These are phyloP conservation scores for Cephonodes hylas DNA, from an alignment of 2,888 invertebrate genomes.

Conservation along the genomic window DNA sequence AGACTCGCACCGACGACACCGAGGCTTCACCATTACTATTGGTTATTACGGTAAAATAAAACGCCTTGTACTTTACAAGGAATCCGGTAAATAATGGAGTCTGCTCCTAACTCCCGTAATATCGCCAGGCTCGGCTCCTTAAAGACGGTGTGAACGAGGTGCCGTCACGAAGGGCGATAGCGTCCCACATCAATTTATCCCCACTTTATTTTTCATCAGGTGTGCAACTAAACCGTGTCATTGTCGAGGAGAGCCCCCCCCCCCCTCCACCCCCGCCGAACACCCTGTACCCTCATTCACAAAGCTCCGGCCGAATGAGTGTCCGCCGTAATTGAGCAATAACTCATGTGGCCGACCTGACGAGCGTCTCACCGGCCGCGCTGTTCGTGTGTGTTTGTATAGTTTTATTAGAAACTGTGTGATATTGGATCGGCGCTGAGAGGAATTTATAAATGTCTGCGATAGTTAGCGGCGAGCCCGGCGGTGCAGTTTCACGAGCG, in stretches of 20 bases:
- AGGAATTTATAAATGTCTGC: not conserved
- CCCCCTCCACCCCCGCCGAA: not conserved
- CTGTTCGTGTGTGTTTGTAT: not conserved
- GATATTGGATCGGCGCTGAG: not conserved
- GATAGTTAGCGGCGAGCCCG: not conserved
- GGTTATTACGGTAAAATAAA: not conserved
- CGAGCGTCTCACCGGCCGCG: not conserved
- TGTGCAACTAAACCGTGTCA: constrained; percentile 13
- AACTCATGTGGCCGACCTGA: constrained; percentile 22
- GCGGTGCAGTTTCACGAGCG: not conserved
- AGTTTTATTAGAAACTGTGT: not conserved
- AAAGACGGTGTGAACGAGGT: not conserved
- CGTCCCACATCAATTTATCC: constrained; percentile 1
- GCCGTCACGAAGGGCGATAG: not conserved
- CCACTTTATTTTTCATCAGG: constrained; percentile 14
- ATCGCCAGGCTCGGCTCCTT: not conserved
- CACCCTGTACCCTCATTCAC: not conserved
- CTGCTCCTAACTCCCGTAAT: not conserved
- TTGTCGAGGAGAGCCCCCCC: not conserved
- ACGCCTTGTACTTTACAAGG: not conserved
- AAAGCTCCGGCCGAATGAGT: not conserved
- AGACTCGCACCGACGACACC: too few relatives aligned
- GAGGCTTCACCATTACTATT: too few relatives aligned
- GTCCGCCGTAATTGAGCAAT: constrained; percentile 31
- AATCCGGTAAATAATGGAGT: not conserved